A percentile compares a stretch with the other conserved stretches of the same genome.
Conservation (phyloP, 2,113 vertebrate species). For the Bos taurus region DNA sequence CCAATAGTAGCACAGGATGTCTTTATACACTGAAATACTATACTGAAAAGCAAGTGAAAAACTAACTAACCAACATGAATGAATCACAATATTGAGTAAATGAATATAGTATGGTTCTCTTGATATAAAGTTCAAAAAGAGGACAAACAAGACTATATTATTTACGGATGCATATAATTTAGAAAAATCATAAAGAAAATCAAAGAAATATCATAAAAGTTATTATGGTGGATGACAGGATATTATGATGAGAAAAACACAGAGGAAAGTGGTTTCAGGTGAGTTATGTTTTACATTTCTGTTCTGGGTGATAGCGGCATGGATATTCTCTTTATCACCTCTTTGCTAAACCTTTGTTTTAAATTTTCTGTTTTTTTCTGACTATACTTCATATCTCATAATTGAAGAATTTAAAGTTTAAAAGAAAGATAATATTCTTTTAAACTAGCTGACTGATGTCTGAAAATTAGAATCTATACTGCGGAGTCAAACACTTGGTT, state of each 20-base stretch:
- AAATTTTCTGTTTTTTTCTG: not conserved
- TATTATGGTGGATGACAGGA: not conserved
- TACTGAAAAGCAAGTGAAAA: not conserved
- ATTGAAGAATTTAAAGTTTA: not conserved
- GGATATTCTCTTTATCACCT: not conserved
- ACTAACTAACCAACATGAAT: not conserved
- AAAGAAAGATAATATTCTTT: not conserved
- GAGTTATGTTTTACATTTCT: not conserved
- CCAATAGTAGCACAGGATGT: not conserved
- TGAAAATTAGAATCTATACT: not conserved
- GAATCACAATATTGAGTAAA: not conserved
- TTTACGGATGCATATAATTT: not conserved
- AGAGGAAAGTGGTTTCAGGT: not conserved
- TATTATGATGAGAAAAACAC: not conserved
- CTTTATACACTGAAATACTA: not conserved
- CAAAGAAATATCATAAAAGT: not conserved
- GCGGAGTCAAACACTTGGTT: not conserved
- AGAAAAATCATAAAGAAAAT: not conserved
- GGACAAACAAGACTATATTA: not conserved
- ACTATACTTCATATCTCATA: not conserved
- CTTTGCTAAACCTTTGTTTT: not conserved
- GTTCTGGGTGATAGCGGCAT: not conserved
- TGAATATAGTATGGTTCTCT: not conserved
- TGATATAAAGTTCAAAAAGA: not conserved
- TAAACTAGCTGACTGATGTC: not conserved